Conservation (phyloP, 2,888 invertebrate species). For the Podotricha telesiphe region DNA sequence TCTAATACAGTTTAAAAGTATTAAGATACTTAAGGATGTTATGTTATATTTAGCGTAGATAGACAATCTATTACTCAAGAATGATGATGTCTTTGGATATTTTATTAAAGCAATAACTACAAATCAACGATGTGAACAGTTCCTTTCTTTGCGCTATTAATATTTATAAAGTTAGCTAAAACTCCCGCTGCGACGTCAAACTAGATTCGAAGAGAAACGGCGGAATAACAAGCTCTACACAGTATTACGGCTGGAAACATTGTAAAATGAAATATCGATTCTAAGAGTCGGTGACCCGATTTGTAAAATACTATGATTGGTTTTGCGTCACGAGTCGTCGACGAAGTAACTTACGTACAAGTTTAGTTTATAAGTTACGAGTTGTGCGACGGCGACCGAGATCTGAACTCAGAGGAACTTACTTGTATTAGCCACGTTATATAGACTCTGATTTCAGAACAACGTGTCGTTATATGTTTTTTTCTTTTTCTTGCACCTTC, state of each 20-base stretch:
- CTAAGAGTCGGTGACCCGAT: constrained; percentile 13
- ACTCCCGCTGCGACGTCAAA: neutral
- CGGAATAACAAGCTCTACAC: constrained; percentile 5
- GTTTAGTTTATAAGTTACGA: neutral
- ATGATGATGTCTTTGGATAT: no score
- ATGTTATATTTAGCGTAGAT: no score
- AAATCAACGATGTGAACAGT: neutral
- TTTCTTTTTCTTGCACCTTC: no score
- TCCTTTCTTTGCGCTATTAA: neutral
- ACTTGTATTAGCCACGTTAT: neutral
- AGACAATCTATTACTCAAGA: no score
- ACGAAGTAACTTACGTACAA: neutral
- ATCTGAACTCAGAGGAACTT: neutral
- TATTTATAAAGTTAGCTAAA: constrained; percentile 3
- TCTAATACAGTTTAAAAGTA: no score
- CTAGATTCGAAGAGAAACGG: neutral
- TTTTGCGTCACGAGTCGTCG: neutral
- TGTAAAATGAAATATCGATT: constrained; percentile 19
- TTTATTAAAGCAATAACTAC: no score
- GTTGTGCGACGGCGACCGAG: neutral
- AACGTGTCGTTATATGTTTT: neutral
- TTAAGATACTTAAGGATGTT: no score
- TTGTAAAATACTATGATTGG: constrained; percentile 12
- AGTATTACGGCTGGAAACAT: neutral
- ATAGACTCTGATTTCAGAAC: neutral